These are phyloP conservation scores for Cinclus mexicanus DNA, from an alignment of 2,113 vertebrate genomes.

Conservation along the genomic window DNA sequence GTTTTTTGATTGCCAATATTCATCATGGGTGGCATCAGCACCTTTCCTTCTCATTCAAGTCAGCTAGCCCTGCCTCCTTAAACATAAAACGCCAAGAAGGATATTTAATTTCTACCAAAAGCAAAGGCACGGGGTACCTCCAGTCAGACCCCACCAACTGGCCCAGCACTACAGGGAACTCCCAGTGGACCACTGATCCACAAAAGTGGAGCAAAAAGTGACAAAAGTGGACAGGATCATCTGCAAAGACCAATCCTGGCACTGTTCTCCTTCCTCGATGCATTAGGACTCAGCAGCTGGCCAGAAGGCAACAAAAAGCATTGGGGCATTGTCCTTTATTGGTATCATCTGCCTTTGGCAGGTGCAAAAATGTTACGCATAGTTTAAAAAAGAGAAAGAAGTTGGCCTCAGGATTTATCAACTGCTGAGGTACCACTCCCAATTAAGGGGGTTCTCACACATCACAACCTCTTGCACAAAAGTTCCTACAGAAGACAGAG, in stretches of 20 bases:
- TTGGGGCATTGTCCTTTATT: background rate
- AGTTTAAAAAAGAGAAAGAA: background rate
- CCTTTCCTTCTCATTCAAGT: background rate
- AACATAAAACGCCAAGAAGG: background rate
- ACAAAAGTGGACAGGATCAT: accelerated
- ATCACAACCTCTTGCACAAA: background rate
- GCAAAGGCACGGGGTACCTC: background rate
- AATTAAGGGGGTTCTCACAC: background rate
- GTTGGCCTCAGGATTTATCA: background rate
- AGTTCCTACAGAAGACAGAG: background rate
- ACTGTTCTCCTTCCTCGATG: background rate
- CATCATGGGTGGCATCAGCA: background rate
- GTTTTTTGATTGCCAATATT: background rate
- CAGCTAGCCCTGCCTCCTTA: background rate
- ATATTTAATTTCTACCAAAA: background rate
- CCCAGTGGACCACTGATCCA: background rate
- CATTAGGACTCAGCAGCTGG: background rate
- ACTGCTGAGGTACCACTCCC: background rate
- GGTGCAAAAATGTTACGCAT: background rate
- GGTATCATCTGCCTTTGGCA: background rate
- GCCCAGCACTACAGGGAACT: background rate
- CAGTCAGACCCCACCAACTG: background rate
- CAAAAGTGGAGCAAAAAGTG: too few relatives aligned
- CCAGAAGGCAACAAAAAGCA: background rate
- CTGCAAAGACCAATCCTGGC: background rate